Conservation (phyloP, 1,140 invertebrate species). For the Augochlora pura region DNA sequence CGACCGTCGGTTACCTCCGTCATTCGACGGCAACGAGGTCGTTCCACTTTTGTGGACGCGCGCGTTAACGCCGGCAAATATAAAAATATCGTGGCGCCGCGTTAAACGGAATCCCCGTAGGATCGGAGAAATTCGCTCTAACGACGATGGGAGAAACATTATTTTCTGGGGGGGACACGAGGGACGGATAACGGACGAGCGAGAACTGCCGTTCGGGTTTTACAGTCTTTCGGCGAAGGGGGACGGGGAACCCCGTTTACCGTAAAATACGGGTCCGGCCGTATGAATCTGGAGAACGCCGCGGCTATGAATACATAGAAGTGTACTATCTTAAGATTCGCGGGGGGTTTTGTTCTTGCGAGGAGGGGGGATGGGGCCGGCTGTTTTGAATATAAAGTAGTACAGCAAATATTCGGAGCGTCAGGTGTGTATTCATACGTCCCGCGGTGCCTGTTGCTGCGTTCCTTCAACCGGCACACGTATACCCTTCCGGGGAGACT, state of each 20-base stretch:
- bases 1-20: background rate
- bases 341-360: background rate
- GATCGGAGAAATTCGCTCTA: background rate
- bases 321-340: background rate
- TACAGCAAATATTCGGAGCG: background rate
- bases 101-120: background rate
- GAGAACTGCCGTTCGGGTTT: no score
- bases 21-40: background rate
- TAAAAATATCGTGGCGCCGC: no score
- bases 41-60: background rate
- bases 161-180: no score
- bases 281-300: background rate
- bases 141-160: no score
- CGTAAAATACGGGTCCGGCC: background rate
- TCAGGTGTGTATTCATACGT: constrained; percentile 10
- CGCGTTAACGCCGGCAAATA: background rate
- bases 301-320: constrained; percentile 13
- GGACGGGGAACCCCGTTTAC: background rate
- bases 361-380: no score
- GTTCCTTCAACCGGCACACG: background rate
- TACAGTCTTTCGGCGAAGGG: no score
- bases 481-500: background rate
- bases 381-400: constrained; percentile 26
- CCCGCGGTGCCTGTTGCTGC: constrained; percentile 22
- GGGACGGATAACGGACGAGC: no score